Conservation (phyloP, 2,888 invertebrate genomes). For the Lasius platythorax region DNA sequence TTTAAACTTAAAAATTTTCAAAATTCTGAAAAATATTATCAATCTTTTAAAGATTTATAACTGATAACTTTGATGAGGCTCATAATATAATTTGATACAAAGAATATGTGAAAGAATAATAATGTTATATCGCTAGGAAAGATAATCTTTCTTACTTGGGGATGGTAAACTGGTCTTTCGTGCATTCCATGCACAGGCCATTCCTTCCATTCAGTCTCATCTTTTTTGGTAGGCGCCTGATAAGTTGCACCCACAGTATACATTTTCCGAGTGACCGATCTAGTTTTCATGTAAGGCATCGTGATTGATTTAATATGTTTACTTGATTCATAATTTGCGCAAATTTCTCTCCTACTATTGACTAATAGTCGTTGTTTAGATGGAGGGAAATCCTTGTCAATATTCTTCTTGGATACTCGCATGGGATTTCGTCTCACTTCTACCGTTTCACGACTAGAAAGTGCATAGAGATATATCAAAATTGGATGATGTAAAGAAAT, state of each 20-base stretch:
- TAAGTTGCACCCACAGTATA: slow-evolving; percentile 83
- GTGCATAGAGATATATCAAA: not conserved
- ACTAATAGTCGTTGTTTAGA: slow-evolving; percentile 75
- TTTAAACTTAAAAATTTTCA: too few relatives aligned
- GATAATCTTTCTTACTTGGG: slow-evolving; percentile 72
- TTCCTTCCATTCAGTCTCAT: slow-evolving; percentile 81
- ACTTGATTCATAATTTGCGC: slow-evolving; percentile 36
- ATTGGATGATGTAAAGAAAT: not conserved
- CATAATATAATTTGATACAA: not conserved
- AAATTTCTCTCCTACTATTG: slow-evolving; percentile 69
- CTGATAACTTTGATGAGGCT: not conserved
- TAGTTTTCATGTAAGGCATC: slow-evolving; percentile 82
- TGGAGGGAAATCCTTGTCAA: slow-evolving; percentile 71
- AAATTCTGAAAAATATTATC: too few relatives aligned
- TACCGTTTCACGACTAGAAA: slow-evolving; percentile 56
- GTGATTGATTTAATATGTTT: slow-evolving; percentile 69
- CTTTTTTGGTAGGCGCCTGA: slow-evolving; percentile 79
- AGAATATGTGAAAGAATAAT: not conserved
- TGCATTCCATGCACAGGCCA: slow-evolving; percentile 85
- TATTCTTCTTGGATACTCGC: slow-evolving; percentile 75
- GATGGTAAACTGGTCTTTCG: slow-evolving; percentile 83
- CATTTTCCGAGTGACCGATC: slow-evolving; percentile 83
- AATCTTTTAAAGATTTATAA: not conserved
- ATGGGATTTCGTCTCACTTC: slow-evolving; percentile 77
- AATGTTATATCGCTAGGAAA: not conserved